These are phyloP conservation scores for Nomia melanderi DNA, from an alignment of 1,140 invertebrate species.

Conservation along the genomic window DNA sequence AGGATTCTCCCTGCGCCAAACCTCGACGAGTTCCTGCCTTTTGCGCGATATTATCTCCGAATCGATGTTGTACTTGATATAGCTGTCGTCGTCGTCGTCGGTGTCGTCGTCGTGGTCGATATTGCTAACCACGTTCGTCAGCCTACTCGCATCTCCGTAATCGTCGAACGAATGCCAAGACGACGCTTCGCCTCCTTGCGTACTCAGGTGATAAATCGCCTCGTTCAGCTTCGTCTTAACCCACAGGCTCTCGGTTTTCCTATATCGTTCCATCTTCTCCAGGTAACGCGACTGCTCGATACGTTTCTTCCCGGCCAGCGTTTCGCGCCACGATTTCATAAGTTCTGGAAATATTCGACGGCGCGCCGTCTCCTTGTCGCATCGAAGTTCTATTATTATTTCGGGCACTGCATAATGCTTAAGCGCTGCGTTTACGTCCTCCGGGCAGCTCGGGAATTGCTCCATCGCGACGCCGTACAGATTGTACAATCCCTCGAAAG, in stretches of 20 bases:
- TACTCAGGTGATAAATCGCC: neutral
- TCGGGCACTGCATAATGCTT: slow-evolving; percentile 81
- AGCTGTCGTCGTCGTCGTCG: slow-evolving; percentile 51
- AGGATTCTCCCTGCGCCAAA: slow-evolving; percentile 56
- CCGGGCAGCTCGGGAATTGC: slow-evolving; percentile 80
- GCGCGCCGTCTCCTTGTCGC: slow-evolving; percentile 69
- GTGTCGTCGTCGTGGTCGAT: neutral
- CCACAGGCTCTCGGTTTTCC: slow-evolving; percentile 63
- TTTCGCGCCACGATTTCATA: slow-evolving; percentile 71
- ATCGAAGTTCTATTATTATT: slow-evolving; percentile 79
- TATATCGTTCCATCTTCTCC: slow-evolving; percentile 27
- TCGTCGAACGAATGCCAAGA: neutral
- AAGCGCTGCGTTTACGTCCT: slow-evolving; percentile 80
- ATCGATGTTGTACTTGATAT: slow-evolving; percentile 43
- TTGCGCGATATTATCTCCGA: neutral
- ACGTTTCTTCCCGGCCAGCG: slow-evolving; percentile 65
- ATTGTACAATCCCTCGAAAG: slow-evolving; percentile 77
- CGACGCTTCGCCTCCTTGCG: neutral
- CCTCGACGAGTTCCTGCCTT: slow-evolving; percentile 39
- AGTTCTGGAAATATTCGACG: slow-evolving; percentile 72
- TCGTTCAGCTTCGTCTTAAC: slow-evolving; percentile 48
- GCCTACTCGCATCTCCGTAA: neutral
- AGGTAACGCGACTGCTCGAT: slow-evolving; percentile 58
- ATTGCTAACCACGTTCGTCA: neutral
- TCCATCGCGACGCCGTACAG: slow-evolving; percentile 81